Evolutionary conservation across 2,113 vertebrate genomes (phyloP).

Genomic region (Callionymus lyra): DNA sequence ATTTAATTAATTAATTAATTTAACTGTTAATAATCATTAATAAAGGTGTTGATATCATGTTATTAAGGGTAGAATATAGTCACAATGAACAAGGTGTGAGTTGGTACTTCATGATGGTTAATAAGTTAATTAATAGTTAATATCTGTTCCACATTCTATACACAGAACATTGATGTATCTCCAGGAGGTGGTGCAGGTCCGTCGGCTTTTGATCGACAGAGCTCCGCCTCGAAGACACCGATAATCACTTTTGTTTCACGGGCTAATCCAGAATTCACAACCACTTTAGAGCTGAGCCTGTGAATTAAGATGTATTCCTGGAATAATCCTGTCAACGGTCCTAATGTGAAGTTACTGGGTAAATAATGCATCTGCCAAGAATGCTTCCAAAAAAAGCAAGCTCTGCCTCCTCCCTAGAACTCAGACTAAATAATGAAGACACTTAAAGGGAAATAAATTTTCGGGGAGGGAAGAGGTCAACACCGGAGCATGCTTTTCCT

Average conservation of each 20-base stretch:
- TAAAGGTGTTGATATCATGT: too few species aligned
- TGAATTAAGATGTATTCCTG: slow-evolving; percentile 19
- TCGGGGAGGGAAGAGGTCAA: slow-evolving; percentile 18
- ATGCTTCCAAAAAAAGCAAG: slow-evolving; percentile 31
- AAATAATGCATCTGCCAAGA: slow-evolving; percentile 45
- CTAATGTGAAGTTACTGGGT: slow-evolving; percentile 52
- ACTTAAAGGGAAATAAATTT: slow-evolving; percentile 55
- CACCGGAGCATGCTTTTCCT: slow-evolving; percentile 11
- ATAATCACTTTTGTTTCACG: slow-evolving; percentile 14
- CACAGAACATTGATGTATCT: too few species aligned
- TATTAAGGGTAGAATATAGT: too few species aligned
- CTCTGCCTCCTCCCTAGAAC: slow-evolving; percentile 33
- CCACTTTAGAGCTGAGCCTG: slow-evolving; percentile 6
- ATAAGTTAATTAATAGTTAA: too few species aligned
- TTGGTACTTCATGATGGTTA: too few species aligned
- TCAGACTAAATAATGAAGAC: slow-evolving; percentile 46
- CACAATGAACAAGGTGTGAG: too few species aligned
- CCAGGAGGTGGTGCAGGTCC: not conserved
- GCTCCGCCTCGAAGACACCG: slow-evolving; percentile 3
- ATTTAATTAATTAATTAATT: too few species aligned
- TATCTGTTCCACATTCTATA: too few species aligned
- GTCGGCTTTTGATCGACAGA: slow-evolving; percentile 2
- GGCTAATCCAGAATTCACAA: slow-evolving; percentile 31
- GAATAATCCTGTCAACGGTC: slow-evolving; percentile 46
- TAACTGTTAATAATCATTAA: too few species aligned